phyloP scores from a whole-genome alignment of 2,797 vertebrate species.

The Helostoma temminkii region DNA sequence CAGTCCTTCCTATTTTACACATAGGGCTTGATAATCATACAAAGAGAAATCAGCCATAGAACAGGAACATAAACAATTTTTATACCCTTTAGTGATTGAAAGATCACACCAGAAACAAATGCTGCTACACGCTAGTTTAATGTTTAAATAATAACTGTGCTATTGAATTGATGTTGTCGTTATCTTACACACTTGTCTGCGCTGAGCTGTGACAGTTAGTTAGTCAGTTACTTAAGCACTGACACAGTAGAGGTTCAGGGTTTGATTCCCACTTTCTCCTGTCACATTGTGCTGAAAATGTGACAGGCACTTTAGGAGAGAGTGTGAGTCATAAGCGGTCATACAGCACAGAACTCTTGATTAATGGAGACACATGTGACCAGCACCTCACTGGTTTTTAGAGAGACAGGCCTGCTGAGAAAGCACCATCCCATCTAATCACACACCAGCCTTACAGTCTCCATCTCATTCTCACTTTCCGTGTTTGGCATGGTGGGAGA shows the following conservation, averaged over 20 bases:
- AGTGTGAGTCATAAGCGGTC: conserved; percentile 18
- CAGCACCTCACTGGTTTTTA: conserved; percentile 18
- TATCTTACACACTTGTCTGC: not conserved
- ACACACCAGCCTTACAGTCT: conserved; percentile 17
- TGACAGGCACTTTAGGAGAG: conserved; percentile 10
- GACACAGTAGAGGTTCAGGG: conserved; percentile 4
- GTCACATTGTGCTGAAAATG: conserved; percentile 11
- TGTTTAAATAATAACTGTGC: not conserved
- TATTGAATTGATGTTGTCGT: not conserved
- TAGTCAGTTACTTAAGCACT: conserved; percentile 1
- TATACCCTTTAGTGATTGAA: not conserved
- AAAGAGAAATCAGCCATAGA: not conserved
- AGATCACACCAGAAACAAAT: not conserved
- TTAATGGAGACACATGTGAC: conserved; percentile 27
- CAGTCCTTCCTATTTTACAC: not conserved
- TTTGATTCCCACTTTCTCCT: conserved; percentile 19
- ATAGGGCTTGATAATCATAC: not conserved
- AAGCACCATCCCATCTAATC: conserved; percentile 43
- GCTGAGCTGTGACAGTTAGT: not conserved
- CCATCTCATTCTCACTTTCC: conserved; percentile 62
- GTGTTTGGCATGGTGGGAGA: conserved; percentile 35
- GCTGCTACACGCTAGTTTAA: not conserved
- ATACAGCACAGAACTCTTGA: conserved; percentile 7
- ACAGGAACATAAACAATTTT: not conserved
- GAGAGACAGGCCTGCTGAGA: conserved; percentile 42